Evolutionary conservation across 1,140 invertebrate species (phyloP), one percentile per base, ranked within the genome.

Genomic region (Pseudobourletiella spinata): DNA sequence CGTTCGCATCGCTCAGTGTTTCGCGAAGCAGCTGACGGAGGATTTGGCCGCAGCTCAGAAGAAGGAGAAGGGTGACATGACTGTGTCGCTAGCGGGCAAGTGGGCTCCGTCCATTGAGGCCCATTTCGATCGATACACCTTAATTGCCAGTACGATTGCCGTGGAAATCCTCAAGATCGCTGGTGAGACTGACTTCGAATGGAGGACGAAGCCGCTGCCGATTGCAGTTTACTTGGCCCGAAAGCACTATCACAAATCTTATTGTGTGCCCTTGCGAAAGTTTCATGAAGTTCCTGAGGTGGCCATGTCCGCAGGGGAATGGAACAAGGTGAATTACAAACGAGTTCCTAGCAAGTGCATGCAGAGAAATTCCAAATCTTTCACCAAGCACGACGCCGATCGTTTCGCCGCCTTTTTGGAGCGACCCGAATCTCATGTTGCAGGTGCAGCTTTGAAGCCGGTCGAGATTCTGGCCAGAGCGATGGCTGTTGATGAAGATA

Each of bases 261-360:
- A 30, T 26, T 64, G 65, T 20, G 65, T 57, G 1, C 67, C 65
- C 0, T 51, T 69, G 18, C 18, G 67, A 30, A 28, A 22, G 18
- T 18, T 44, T 29, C 50, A 55, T 6, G 55, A 64, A 26, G 18
- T 69, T 18, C 65, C 67, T 1, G 67, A 69, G 60, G 2, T 48
- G 3, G 3, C 25, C 11, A 69, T 69, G 65, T 67, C 65, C 20
- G 52, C 18, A 0, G 35, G 46, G 1, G 32, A 64, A 24, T 69
- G 67, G 67, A 25, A 32, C 3, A n/a, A 61, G 25, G 20, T 69
- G 25, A 63, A 66, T 11, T 69, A 69, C 22, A 32, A 57, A 25
- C 55, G 67, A 20, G 67, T 69, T 14, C 44, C 67, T 15, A 51
- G 61, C 4, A 66, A 64, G 44, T 67, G 65, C 32, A 69, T 69